phyloP scores from a whole-genome alignment of 2,888 invertebrate species.

The Clusia tigrina region DNA sequence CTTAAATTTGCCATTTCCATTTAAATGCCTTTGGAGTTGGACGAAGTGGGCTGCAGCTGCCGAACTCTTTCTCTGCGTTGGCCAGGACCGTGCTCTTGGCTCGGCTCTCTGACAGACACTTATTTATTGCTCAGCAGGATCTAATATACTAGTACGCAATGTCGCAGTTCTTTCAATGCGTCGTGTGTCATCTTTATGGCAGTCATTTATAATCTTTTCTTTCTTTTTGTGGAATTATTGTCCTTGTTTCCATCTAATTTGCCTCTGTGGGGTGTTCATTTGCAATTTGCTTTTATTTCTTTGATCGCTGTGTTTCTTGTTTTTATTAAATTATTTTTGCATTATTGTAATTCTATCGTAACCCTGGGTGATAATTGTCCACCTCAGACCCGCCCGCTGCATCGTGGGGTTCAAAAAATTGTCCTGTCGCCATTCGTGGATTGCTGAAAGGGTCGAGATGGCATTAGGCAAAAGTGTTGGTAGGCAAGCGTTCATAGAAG shows the following conservation, averaged over 20 bases:
- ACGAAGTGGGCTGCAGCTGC: not conserved
- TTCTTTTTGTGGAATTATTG: slow-evolving; percentile 32
- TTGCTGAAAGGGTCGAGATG: too few relatives aligned
- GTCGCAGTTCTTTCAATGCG: slow-evolving; percentile 43
- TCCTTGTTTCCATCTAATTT: slow-evolving; percentile 48
- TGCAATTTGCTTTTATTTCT: slow-evolving; percentile 44
- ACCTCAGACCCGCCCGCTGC: too few relatives aligned
- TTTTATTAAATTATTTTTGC: slow-evolving; percentile 2
- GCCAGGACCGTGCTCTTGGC: not conserved
- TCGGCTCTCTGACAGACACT: slow-evolving; percentile 37
- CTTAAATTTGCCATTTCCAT: not conserved
- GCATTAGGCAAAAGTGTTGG: too few relatives aligned
- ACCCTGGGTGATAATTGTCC: not conserved
- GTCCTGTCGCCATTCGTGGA: too few relatives aligned
- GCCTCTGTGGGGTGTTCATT: slow-evolving; percentile 56
- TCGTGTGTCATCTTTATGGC: slow-evolving; percentile 29
- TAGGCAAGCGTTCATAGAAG: too few relatives aligned
- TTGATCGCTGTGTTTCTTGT: not conserved
- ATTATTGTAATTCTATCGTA: not conserved
- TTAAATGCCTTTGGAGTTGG: not conserved
- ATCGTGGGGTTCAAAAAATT: too few relatives aligned
- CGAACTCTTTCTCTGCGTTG: not conserved
- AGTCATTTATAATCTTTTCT: slow-evolving; percentile 16
- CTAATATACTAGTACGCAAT: slow-evolving; percentile 46
- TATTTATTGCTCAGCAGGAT: slow-evolving; percentile 55